phyloP scores from a whole-genome alignment of 2,797 vertebrate species.

The Glyptemys insculpta region DNA sequence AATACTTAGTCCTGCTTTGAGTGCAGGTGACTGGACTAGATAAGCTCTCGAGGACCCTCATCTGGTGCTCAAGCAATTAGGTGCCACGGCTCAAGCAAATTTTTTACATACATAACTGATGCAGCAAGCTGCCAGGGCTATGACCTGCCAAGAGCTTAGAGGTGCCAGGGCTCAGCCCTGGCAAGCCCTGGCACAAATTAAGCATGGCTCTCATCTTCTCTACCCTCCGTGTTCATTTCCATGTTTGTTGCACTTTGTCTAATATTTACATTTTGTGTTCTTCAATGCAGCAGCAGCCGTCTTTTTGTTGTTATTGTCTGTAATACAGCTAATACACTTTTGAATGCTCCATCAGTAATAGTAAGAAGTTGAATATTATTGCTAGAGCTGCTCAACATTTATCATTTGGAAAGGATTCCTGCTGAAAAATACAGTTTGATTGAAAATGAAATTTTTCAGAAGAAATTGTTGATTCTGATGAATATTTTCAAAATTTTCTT shows the following conservation, averaged over 20 bases:
- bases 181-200: too few species aligned
- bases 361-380: not conserved
- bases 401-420: not conserved
- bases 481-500: not conserved
- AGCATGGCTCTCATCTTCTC: not conserved
- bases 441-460: not conserved
- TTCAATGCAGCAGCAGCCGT: not conserved
- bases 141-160: too few species aligned
- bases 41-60: not conserved
- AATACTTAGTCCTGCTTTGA: too few species aligned
- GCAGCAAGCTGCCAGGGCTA: too few species aligned
- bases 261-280: not conserved
- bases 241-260: not conserved
- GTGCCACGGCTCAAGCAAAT: too few species aligned
- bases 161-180: too few species aligned
- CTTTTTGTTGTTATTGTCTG: not conserved
- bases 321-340: not conserved
- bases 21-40: too few species aligned
- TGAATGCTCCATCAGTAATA: not conserved
- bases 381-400: not conserved
- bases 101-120: too few species aligned
- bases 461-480: not conserved
- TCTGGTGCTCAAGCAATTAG: too few species aligned
- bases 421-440: not conserved
- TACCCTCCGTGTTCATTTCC: not conserved